These are phyloP conservation scores for Anolis sagrei DNA, from an alignment of 2,113 vertebrate genomes.

Conservation along the genomic window DNA sequence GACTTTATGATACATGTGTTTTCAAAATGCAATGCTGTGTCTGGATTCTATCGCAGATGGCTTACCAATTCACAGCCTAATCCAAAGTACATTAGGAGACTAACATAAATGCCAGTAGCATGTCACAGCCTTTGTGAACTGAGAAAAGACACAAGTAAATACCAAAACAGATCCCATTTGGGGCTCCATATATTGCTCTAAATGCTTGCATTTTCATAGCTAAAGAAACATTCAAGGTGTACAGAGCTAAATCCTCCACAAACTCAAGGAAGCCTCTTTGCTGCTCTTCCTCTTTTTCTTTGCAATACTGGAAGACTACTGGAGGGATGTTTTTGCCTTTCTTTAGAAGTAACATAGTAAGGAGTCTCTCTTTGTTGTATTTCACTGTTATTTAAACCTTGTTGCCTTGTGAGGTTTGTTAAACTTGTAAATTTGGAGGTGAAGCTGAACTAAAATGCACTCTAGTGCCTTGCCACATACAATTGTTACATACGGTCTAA, in stretches of 20 bases:
- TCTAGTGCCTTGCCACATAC: background rate
- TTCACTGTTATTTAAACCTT: background rate
- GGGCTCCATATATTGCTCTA: background rate
- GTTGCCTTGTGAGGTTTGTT: background rate
- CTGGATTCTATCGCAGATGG: background rate
- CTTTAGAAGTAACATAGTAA: background rate
- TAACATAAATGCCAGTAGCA: background rate
- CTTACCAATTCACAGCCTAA: background rate
- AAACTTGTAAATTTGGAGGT: background rate
- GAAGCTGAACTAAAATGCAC: background rate
- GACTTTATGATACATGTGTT: background rate
- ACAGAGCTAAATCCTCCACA: background rate
- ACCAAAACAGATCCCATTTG: constrained; percentile 3
- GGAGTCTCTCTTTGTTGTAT: background rate
- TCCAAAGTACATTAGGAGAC: background rate
- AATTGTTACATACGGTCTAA: background rate
- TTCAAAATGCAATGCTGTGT: background rate
- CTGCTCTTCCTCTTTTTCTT: background rate
- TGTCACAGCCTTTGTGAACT: constrained; percentile 1
- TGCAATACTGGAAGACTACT: background rate
- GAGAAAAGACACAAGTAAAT: constrained; percentile 13
- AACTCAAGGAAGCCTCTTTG: background rate
- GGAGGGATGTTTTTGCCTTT: background rate
- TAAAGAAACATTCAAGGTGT: background rate
- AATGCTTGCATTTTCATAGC: background rate